Percentiles rank a stretch among this genome's conserved stretches.
These are phyloP conservation scores for Spatulosminthurus flaviceps DNA, from an alignment of 2,888 invertebrate genomes.

Conservation along the genomic window DNA sequence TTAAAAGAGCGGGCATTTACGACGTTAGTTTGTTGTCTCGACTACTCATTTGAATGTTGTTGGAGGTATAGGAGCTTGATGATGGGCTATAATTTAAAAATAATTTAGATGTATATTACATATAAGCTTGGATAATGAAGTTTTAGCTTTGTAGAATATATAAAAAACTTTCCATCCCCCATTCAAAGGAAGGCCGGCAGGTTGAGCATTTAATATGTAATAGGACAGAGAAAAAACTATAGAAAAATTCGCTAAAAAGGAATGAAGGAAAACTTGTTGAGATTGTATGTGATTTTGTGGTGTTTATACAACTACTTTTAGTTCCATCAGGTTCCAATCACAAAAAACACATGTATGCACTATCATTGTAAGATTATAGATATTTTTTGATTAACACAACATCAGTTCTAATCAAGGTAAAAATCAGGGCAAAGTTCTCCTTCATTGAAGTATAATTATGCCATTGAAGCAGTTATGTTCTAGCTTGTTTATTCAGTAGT, in stretches of 20 bases:
- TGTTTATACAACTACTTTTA: background rate
- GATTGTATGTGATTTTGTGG: background rate
- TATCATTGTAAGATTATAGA: background rate
- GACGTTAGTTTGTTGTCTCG: too few species aligned
- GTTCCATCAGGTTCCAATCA: background rate
- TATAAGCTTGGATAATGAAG: too few species aligned
- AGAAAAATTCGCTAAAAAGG: background rate
- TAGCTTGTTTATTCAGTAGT: too few species aligned
- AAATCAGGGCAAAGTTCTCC: slow-evolving; percentile 14
- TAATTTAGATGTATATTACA: too few species aligned
- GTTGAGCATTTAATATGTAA: background rate
- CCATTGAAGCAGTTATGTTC: too few species aligned
- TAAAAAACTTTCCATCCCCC: background rate
- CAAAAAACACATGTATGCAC: background rate
- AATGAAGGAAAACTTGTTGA: background rate
- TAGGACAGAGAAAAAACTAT: background rate
- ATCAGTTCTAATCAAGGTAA: slow-evolving; percentile 8
- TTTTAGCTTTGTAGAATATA: too few species aligned
- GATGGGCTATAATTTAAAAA: too few species aligned
- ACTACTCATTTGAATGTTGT: too few species aligned
- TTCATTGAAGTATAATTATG: background rate
- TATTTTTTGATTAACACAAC: slow-evolving; percentile 12
- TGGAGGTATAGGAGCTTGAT: too few species aligned
- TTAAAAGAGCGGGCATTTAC: too few species aligned
- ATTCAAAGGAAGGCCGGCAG: background rate